A percentile compares a stretch with the other conserved stretches of the same genome.
Conservation (phyloP, 2,888 invertebrate genomes). For the Deladenus siricidicola region DNA sequence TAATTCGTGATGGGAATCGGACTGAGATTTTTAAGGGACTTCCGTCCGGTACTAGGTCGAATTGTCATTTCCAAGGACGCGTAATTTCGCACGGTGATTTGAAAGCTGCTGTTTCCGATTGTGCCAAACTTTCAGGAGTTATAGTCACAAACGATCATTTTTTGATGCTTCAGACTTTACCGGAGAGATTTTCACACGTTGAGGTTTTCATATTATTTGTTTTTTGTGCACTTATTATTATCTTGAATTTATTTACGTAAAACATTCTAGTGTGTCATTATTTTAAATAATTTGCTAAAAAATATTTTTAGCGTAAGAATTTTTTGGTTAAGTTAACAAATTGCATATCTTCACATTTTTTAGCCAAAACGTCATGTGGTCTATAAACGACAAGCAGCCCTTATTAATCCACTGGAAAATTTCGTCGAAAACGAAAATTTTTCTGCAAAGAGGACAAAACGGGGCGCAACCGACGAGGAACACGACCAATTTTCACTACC, state of each 20-base stretch:
- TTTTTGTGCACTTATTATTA: not conserved
- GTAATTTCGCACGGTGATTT: conserved; percentile 24
- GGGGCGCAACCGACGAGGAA: not conserved
- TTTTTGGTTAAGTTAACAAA: too few species aligned
- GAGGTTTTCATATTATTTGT: conserved; percentile 15
- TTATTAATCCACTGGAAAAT: conserved; percentile 34
- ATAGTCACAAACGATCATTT: conserved; percentile 50
- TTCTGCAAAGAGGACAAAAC: not conserved
- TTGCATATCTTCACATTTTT: too few species aligned
- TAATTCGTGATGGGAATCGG: conserved; percentile 34
- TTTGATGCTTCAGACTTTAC: conserved; percentile 49
- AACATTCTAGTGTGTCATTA: too few species aligned
- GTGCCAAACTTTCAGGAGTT: conserved; percentile 43
- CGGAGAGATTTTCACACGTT: conserved; percentile 24
- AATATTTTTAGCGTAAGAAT: too few species aligned
- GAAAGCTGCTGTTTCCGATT: conserved; percentile 48
- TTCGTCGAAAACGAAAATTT: conserved; percentile 12
- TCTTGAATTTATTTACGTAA: too few species aligned
- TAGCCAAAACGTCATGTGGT: conserved; percentile 33
- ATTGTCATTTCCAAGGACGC: conserved; percentile 42
- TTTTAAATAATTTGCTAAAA: too few species aligned
- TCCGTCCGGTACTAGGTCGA: conserved; percentile 9
- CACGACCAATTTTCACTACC: not conserved
- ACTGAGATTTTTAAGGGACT: conserved; percentile 12
- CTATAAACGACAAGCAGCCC: conserved; percentile 43